Evolutionary conservation across 2,888 invertebrate species (phyloP), one percentile per base, ranked within the genome.

Genomic region (Eupithecia subfuscata): DNA sequence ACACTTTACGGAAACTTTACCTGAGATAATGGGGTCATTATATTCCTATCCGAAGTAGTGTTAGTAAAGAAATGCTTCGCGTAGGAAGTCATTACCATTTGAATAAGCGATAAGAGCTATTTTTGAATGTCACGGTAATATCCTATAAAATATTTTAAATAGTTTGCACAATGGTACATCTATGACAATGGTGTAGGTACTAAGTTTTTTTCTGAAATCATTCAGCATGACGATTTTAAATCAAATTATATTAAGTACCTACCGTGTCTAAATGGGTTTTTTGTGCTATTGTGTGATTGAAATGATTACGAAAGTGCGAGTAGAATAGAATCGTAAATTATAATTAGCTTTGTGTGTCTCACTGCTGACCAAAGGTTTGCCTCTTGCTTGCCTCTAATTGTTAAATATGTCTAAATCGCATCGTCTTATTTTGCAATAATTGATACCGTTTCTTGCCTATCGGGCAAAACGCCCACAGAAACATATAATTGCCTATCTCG

Each of bases 41-140:
- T 64, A 97, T 99, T 84, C 97, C 97, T 16, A 98, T 99, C 79
- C 94, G 95, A 67, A 96, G 97, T 87, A 96, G 97, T 86, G 98
- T 98, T 90, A 96, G 96, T 91, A 79, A n/a, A 18, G 6, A 48
- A 48, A 45, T n/a, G 48, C n/a, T 2, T 48, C 2, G 18, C 18
- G n/a, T 7, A 48, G 48, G 56, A 22, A 9, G 48, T 56, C 7
- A 52, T 52, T 52, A n/a, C n/a, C 2, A 52, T 52, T 52, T 52
- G 0, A 52, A 9, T 56, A 11, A 22, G n/a, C 56, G 56, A 56
- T 52, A n/a, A 7, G n/a, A 48, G 7, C 48, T 48, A 48, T 48
- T 48, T 18, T 48, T 48, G 48, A n/a, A 8, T 7, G 18, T 56
- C 18, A 22, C 22, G 11, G 22, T 56, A 22, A 56, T 56, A n/a